Evolutionary conservation across 2,797 vertebrate genomes (phyloP), one percentile per base, ranked within the genome.

Genomic region (Carapus acus): DNA sequence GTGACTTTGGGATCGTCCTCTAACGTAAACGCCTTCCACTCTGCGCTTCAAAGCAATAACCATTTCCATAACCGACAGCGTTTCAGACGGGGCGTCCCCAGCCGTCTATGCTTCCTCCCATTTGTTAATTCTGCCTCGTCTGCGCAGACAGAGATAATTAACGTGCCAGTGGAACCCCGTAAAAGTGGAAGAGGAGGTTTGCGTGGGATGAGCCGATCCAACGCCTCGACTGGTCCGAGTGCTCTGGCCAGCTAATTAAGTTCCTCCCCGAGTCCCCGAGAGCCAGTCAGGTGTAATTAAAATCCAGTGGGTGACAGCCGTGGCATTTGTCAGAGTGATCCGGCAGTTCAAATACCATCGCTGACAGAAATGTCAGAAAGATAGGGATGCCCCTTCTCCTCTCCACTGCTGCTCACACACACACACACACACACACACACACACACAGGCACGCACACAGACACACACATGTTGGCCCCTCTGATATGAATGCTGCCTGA

Each of bases 281-380:
- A 85, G 70, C 85, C 85, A 83, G 84, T 90, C 90, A 91, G 89
- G 88, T 91, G 74, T 92, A 95, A 98, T 96, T 97, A 98, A 96
- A 94, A 88, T 83, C 58, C 83, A 90, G 85, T 82, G 83, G 66
- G 84, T 91, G 93, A 94, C 92, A 94, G 92, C 86, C 47, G 61
- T 94, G 93, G 88, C 91, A 96, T 96, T 96, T 97, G 89, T 91
- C 87, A 89, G 87, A 87, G 88, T 88, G 81, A 86, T 88, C 87
- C 87, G 75, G 88, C 86, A 87, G 90, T 91, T 93, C 90, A 93
- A 95, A 96, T 93, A 94, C 88, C 89, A 88, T 81, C 83, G 86
- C 88, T 90, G 90, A 92, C 91, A 92, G 88, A 95, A 98, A 98
- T 98, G 94, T 94, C 94, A 94, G 87, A 79, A 87, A 88, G 93